Evolutionary conservation across 2,797 vertebrate genomes (phyloP), one percentile per base, ranked within the genome.

Genomic region (Protosalanx chinensis): DNA sequence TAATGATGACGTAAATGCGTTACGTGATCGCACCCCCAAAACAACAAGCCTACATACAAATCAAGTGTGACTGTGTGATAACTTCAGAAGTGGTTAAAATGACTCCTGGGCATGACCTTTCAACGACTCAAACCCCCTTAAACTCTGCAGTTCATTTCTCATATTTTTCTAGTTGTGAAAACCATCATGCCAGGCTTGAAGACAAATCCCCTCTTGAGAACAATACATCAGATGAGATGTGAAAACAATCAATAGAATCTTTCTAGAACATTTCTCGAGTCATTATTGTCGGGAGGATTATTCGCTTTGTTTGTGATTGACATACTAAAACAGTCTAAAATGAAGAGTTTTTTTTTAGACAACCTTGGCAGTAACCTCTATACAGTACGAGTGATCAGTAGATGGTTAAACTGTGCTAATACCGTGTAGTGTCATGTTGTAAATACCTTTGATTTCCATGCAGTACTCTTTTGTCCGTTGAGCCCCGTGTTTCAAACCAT

Each of bases 121-220:
- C 30, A 1, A 73, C 71, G 1, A 64, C 51, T 2, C 71, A 74
- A 68, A 78, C 16, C 53, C 70, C 15, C 66, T 66, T 75, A 57
- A 18, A 33, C 81, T 63, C 76, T 76, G 59, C 75, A 73, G 81
- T 81, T 82, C 41, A n/a, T 76, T 29, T 63, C 73, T 29, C n/a
- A 89, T 46, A 87, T 88, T 91, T 91, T 91, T 91, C 85, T 90
- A 91, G 82, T 82, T 76, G 78, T 81, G 77, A 67, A 23, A 12
- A 41, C 18, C 29, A 12, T 67, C 41, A 67, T 67, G 1, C n/a
- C n/a, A 65, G 1, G 20, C 23, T 30, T n/a, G n/a, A 7, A 1
- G 16, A 23, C 5, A 65, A 32, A 35, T 46, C 41, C 41, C 12
- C 41, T 46, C 41, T 46, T 46, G 8, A 46, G 12, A 46, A 46